Evolutionary conservation across 2,888 invertebrate genomes (phyloP).

Genomic region (Pomacea canaliculata): DNA sequence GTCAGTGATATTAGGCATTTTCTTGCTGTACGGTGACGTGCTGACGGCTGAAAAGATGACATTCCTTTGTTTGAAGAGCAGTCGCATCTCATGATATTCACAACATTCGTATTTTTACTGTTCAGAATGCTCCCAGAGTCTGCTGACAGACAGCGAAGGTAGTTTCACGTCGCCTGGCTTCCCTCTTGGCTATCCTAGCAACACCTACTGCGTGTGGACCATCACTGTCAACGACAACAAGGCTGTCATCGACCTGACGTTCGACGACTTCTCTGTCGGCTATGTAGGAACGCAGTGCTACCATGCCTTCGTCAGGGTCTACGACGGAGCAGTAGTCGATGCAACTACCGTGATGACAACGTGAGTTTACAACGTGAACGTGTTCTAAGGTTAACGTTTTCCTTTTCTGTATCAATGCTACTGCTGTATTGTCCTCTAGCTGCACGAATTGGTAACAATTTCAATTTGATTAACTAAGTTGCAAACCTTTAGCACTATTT

Average conservation of each 20-base stretch:
- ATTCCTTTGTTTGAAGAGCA: no score
- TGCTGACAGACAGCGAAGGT: neutral
- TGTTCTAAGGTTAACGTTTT: no score
- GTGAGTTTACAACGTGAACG: neutral
- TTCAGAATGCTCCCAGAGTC: neutral
- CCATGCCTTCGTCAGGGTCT: neutral
- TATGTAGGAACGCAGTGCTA: neutral
- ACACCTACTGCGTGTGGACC: conserved; percentile 6
- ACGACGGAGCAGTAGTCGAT: neutral
- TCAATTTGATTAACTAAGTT: no score
- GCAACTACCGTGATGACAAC: neutral
- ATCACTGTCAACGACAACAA: neutral
- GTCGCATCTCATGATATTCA: no score
- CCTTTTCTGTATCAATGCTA: no score
- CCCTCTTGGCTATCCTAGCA: neutral
- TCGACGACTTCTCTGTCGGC: neutral
- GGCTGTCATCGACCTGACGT: neutral
- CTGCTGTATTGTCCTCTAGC: no score
- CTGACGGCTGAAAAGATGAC: no score
- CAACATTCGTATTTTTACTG: neutral
- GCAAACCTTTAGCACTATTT: no score
- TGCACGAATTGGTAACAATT: no score
- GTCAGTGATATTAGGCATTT: no score
- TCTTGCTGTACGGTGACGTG: no score
- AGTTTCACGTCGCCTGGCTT: conserved; percentile 1